phyloP scores from a whole-genome alignment of 2,113 vertebrate genomes.

The Erythrocercus mccallii region DNA sequence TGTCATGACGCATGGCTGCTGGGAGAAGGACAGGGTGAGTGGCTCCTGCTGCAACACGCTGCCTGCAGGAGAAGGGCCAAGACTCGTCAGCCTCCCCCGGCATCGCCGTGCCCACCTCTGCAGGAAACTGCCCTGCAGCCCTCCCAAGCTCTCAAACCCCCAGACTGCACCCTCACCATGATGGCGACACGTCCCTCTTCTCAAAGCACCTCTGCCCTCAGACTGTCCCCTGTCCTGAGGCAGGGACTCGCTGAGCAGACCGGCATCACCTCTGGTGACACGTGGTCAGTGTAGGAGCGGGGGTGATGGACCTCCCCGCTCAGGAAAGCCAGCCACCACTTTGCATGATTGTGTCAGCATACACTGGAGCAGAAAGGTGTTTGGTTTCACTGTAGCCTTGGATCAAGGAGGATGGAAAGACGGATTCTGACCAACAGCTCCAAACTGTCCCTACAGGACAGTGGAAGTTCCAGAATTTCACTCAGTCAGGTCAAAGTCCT shows the following conservation, averaged over 20 bases:
- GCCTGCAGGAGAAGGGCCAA: not conserved
- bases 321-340: not conserved
- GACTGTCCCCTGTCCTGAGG: not conserved
- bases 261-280: constrained; percentile 18
- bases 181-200: not conserved
- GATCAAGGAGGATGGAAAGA: constrained; percentile 51
- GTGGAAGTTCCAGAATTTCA: not conserved
- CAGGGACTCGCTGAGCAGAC: not conserved
- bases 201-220: not conserved
- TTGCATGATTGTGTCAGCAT: not conserved
- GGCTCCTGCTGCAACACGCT: not conserved
- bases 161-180: not conserved
- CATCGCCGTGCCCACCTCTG: accelerated
- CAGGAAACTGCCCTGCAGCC: not conserved
- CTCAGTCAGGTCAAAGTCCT: constrained; percentile 29
- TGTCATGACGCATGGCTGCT: not conserved
- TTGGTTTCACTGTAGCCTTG: constrained; percentile 55
- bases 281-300: not conserved
- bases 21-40: not conserved
- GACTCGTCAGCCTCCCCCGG: not conserved
- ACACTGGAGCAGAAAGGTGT: constrained; percentile 32
- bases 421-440: constrained; percentile 18
- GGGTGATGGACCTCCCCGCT: not conserved
- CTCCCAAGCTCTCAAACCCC: not conserved
- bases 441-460: not conserved